Evolutionary conservation across 2,797 vertebrate genomes (phyloP).

Genomic region (Poliocrania exsul): DNA sequence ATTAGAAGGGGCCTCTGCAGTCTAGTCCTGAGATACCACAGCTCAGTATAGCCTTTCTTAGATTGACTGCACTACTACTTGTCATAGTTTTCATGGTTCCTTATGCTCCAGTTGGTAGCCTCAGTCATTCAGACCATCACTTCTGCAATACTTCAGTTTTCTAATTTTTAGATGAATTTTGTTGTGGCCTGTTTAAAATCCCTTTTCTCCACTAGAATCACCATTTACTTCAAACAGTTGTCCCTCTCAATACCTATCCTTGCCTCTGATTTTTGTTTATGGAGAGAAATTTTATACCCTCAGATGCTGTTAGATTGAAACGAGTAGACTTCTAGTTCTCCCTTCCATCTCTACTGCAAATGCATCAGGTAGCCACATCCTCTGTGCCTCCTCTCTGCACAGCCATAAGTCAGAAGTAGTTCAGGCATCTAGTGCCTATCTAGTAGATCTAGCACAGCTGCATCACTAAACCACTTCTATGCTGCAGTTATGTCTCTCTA

Average conservation of each 20-base stretch:
- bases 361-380: neutral
- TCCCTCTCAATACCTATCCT: neutral
- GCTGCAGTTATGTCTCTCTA: neutral
- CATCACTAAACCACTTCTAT: neutral
- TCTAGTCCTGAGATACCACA: neutral
- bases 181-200: neutral
- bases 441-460: neutral
- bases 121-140: neutral
- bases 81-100: neutral
- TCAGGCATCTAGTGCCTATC: neutral
- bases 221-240: neutral
- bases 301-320: neutral
- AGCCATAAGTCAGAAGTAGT: neutral
- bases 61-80: neutral
- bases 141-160: neutral
- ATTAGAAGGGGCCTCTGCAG: neutral
- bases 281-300: neutral
- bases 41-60: neutral
- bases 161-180: neutral
- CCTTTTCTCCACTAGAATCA: neutral
- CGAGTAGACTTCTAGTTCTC: neutral
- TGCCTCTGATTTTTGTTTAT: neutral
- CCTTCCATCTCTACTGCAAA: neutral
- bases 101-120: neutral
- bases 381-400: neutral